Conservation (phyloP, 1,140 invertebrate species). For the Bombus huntii region DNA sequence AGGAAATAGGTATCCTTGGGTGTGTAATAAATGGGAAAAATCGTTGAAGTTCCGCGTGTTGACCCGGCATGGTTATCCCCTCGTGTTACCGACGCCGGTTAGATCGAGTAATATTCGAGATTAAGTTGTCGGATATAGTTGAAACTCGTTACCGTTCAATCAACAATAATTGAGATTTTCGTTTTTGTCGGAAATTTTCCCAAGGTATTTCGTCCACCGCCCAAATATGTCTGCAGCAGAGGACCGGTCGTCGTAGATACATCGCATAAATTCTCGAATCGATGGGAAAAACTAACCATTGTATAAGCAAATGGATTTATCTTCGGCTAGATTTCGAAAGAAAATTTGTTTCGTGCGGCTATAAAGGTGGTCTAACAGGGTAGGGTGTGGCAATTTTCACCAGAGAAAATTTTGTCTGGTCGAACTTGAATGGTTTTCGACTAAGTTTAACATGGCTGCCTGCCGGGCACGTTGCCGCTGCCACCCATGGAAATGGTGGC, state of each 20-base stretch:
- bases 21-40: not conserved
- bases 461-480: conserved; percentile 56
- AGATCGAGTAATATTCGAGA: conserved; percentile 3
- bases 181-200: not conserved
- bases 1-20: not conserved
- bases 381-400: conserved; percentile 49
- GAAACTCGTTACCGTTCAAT: not conserved
- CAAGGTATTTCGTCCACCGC: not conserved
- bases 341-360: not conserved
- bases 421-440: conserved; percentile 56
- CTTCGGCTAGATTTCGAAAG: not conserved
- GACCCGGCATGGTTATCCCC: conserved; percentile 38
- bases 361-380: not conserved
- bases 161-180: not conserved
- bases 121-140: conserved; percentile 24
- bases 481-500: conserved; percentile 56
- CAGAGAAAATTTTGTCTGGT: conserved; percentile 33
- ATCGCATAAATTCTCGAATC: conserved; percentile 9
- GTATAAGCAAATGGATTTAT: not conserved
- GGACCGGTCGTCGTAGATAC: conserved; percentile 8
- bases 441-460: conserved; percentile 65
- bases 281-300: not conserved
- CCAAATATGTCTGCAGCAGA: conserved; percentile 18
- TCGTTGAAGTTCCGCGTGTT: conserved; percentile 29
- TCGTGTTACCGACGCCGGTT: conserved; percentile 47